Base-by-base conservation (phyloP, 2,797 vertebrate genomes). In the Myotis planiceps region DNA sequence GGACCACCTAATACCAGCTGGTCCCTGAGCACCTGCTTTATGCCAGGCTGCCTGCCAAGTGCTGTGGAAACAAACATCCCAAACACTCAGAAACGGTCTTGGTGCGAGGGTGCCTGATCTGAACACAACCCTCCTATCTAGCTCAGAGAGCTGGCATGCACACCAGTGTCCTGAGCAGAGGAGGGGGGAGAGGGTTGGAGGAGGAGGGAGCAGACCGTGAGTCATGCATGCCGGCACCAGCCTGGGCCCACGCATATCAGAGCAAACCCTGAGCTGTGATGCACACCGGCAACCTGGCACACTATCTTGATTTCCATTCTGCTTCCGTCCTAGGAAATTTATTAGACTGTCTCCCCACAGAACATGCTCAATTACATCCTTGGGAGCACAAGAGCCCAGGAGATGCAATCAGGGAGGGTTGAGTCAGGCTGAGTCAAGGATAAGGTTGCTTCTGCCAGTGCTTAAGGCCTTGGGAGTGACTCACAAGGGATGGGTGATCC, bases 301-400 rank as follows among this genome's bases (percentile, higher is more conserved):
- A 34, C 88, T 66, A 51, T 84, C 65, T 82, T 89, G 81, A 92
- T 94, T 97, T 76, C 83, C 37, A 2, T 78, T 95, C 78, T 19
- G 63, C 92, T 96, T 94, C 68, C 68, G 91, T 84, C 85, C 85
- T 86, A 86, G 69, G 74, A 90, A 93, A 87, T 86, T 74, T 55
- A 76, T 90, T 79, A 92, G 83, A 85, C 72, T 90, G 27, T 92
- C 82, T 97, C 49, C 84, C 92, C 27, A 32, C 82, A 90, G 63
- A 95, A 75, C 76, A 90, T 15, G 15, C 49, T 78, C 72, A 47
- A 4, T 87, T 88, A 71, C 55, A 78, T 92, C 94, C 42, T 83
- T 85, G n/a, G 51, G 88, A 78, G 39, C 23, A 13, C 6, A 63
- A 53, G 42, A 66, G 42, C 42, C 72, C 60, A 71, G 80, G 87